phyloP scores from a whole-genome alignment of 2,113 vertebrate genomes.

The Sander lucioperca region DNA sequence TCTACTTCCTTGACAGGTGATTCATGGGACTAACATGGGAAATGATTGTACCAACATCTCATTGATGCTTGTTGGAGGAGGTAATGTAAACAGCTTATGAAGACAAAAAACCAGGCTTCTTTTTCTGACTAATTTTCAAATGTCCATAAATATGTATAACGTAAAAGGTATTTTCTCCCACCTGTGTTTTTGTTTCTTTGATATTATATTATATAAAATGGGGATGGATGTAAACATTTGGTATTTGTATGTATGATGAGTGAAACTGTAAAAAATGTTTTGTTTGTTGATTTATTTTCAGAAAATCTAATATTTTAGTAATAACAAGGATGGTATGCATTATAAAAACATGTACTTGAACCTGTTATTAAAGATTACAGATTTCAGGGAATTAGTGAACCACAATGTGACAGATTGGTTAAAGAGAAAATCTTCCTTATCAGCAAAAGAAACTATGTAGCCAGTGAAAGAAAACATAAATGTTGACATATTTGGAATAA shows the following conservation, averaged over 20 bases:
- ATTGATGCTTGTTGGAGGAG: no score
- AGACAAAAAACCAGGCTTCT: not conserved
- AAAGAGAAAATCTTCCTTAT: not conserved
- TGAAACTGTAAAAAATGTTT: not conserved
- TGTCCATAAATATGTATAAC: not conserved
- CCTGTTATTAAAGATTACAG: not conserved
- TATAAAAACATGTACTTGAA: not conserved
- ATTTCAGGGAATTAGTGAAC: not conserved
- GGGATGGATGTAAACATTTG: not conserved
- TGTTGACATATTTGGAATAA: slow-evolving; percentile 20
- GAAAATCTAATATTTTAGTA: not conserved
- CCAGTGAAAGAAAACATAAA: not conserved
- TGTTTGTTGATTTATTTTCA: not conserved
- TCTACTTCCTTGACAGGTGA: not conserved
- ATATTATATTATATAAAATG: not conserved
- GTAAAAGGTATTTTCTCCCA: not conserved
- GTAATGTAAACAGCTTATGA: not conserved
- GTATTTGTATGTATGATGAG: not conserved
- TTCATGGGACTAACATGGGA: not conserved
- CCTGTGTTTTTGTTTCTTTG: not conserved
- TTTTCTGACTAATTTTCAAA: not conserved
- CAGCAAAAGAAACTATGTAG: not conserved
- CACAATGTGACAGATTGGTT: not conserved
- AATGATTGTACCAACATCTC: no score
- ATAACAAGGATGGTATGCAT: not conserved